phyloP scores from a whole-genome alignment of 2,113 vertebrate genomes.

The Melanostigma gelatinosum region DNA sequence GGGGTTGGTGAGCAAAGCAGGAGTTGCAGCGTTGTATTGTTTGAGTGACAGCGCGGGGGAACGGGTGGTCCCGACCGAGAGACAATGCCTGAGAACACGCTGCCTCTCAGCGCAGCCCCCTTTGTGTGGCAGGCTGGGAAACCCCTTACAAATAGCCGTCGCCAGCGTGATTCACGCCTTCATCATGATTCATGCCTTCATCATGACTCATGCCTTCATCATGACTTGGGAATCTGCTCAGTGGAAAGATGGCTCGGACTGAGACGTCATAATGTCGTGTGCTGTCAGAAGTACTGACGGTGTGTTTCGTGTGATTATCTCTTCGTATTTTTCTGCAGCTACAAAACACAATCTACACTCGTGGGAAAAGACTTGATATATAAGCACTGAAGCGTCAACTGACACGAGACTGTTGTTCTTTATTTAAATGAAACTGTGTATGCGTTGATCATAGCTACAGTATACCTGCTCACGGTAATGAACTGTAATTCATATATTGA shows the following conservation, averaged over 20 bases:
- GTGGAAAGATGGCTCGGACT: constrained; percentile 23
- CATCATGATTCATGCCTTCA: constrained; percentile 54
- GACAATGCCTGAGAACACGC: constrained; percentile 68
- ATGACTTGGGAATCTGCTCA: constrained; percentile 50
- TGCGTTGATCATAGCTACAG: neutral
- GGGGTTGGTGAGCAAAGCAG: constrained; percentile 39
- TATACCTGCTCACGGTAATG: neutral
- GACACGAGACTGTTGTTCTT: neutral
- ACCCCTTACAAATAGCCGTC: constrained; percentile 50
- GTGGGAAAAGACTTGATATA: neutral
- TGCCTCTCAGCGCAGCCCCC: constrained; percentile 56
- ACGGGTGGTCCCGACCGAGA: constrained; percentile 54
- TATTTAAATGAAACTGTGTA: too few relatives aligned
- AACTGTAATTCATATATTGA: neutral
- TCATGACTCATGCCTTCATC: constrained; percentile 57
- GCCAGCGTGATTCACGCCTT: constrained; percentile 50
- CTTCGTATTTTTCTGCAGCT: too few relatives aligned
- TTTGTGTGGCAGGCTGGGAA: constrained; percentile 62
- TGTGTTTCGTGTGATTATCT: constrained; percentile 3
- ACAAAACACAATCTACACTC: too few relatives aligned
- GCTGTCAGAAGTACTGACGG: neutral
- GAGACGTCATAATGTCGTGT: constrained; percentile 30
- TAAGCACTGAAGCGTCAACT: neutral
- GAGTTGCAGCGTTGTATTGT: constrained; percentile 64
- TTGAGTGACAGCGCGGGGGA: constrained; percentile 68